Evolutionary conservation across 1,140 invertebrate species (phyloP), one percentile per base, ranked within the genome.

Genomic region (Drepana arcuata): DNA sequence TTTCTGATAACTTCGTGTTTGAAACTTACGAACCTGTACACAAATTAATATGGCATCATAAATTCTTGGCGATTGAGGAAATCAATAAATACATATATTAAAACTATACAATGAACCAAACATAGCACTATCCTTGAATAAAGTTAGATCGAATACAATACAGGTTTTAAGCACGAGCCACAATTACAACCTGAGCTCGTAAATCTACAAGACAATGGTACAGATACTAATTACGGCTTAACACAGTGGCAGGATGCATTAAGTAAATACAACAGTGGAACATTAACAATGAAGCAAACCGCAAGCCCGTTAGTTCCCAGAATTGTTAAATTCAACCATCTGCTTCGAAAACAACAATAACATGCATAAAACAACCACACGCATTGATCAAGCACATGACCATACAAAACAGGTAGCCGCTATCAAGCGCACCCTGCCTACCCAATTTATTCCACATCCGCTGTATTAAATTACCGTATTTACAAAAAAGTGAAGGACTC

Each of bases 361-460:
- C 37, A 32, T 51, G 29, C 35, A 27, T 32, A 9, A 7, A 27
- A 33, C 14, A 26, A 6, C 25, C 51, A 55, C 38, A 34, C 45
- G n/a, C n/a, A n/a, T n/a, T n/a, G n/a, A 63, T 59, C 44, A 41
- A 66, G 51, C 57, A 66, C 56, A 71, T 61, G 52, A 52, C 42
- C 30, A 49, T 51, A 64, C 51, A 77, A 81, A 77, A 78, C 73
- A 81, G 73, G 77, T 81, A 81, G 77, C 72, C 30, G 41, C 32
- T 48, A 45, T n/a, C n/a, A 73, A 70, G 63, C 60, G 61, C 73
- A 78, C 70, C 71, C 66, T 65, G 60, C 44, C 59, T 78, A 74
- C 66, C 70, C 72, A 80, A 78, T 78, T 77, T 72, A 77, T 74
- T 72, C 60, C 65, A 75, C 75, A 80, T 80, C 75, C 73, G 69